These are phyloP conservation scores for Nasonia oneida DNA, from an alignment of 2,888 invertebrate species.

Conservation along the genomic window DNA sequence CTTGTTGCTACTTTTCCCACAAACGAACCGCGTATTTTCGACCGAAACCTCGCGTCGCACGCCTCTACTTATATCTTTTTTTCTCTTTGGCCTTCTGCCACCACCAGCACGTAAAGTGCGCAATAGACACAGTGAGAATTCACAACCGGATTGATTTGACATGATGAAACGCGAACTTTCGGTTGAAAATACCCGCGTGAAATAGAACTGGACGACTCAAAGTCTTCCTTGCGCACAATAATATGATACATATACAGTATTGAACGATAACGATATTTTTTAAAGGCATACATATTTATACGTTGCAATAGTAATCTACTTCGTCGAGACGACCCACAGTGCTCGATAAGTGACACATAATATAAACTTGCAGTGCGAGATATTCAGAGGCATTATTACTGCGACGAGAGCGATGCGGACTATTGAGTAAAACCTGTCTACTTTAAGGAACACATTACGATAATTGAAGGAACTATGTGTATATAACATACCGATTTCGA, in stretches of 20 bases:
- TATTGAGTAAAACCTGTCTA: conserved; percentile 71
- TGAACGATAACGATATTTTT: conserved; percentile 59
- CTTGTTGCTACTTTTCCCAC: conserved; percentile 59
- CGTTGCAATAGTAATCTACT: conserved; percentile 60
- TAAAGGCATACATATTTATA: conserved; percentile 61
- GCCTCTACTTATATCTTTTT: too few relatives aligned
- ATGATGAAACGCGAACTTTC: conserved; percentile 19
- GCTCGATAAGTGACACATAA: conserved; percentile 56
- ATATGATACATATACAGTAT: conserved; percentile 51
- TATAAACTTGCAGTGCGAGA: conserved; percentile 59
- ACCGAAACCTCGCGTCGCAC: conserved; percentile 16
- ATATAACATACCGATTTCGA: conserved; percentile 70
- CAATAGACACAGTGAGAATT: neutral
- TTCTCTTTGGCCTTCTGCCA: neutral
- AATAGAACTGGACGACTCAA: conserved; percentile 59
- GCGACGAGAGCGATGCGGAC: conserved; percentile 58
- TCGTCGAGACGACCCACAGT: conserved; percentile 42
- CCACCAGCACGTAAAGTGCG: neutral
- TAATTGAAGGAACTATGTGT: conserved; percentile 70
- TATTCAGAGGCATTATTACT: conserved; percentile 59
- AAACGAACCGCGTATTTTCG: conserved; percentile 32
- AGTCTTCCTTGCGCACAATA: conserved; percentile 61
- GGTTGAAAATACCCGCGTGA: conserved; percentile 44
- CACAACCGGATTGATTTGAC: neutral
- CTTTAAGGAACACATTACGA: conserved; percentile 75